Evolutionary conservation across 2,113 vertebrate genomes (phyloP).

Genomic region (Thryonomys swinderianus): DNA sequence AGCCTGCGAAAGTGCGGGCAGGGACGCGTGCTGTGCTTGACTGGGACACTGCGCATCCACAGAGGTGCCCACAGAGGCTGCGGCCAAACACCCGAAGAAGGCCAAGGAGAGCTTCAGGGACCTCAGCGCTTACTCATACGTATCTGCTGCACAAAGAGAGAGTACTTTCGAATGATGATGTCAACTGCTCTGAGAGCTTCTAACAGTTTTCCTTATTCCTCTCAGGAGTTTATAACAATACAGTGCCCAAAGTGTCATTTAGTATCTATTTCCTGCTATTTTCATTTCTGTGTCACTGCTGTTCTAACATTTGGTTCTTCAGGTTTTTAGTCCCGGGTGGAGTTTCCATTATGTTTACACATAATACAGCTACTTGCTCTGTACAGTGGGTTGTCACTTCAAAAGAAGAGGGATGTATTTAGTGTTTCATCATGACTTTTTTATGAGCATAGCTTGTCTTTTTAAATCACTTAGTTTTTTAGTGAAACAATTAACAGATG

Average conservation of each 20-base stretch:
- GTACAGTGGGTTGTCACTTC: neutral
- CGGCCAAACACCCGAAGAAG: neutral
- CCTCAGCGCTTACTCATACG: neutral
- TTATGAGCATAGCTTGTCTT: neutral
- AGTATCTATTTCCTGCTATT: neutral
- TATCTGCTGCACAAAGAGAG: neutral
- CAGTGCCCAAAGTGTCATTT: neutral
- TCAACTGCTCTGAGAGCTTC: neutral
- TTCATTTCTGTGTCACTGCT: neutral
- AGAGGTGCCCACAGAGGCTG: neutral
- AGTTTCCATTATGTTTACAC: neutral
- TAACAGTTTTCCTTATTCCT: neutral
- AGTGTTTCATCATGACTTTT: neutral
- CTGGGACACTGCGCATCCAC: neutral
- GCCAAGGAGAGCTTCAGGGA: no score
- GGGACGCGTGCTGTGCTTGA: neutral
- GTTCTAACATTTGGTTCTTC: neutral
- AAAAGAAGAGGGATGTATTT: neutral
- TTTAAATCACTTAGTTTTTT: slow-evolving; percentile 21
- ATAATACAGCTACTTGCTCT: neutral
- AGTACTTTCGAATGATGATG: neutral
- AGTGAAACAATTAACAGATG: neutral
- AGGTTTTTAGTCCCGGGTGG: neutral
- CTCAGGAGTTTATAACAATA: neutral
- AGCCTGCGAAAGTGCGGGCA: neutral